Percentiles rank a stretch among this genome's conserved stretches.
Evolutionary conservation across 2,888 invertebrate species (phyloP).

Genomic region (Acleris cristana): DNA sequence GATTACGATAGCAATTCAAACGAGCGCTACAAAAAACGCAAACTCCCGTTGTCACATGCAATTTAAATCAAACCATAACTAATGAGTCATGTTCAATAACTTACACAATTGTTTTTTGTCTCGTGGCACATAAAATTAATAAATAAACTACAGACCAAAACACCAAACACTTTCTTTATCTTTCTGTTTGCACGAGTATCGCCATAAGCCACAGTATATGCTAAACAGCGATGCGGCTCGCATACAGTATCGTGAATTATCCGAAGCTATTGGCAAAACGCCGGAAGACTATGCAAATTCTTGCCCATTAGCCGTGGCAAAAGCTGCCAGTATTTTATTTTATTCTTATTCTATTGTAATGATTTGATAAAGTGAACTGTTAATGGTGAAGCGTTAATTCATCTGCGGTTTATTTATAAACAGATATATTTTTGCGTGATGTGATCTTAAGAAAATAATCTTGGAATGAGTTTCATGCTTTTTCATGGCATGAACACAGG

Average conservation of each 20-base stretch:
- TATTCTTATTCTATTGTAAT: conserved; percentile 6
- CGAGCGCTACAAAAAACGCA: too few relatives aligned
- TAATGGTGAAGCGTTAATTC: background rate
- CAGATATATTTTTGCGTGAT: too few relatives aligned
- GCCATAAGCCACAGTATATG: conserved; percentile 33
- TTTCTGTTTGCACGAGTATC: conserved; percentile 20
- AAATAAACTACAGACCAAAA: background rate
- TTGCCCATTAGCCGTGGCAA: conserved; percentile 24
- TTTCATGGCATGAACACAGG: too few relatives aligned
- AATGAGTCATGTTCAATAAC: too few relatives aligned
- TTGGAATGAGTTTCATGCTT: too few relatives aligned
- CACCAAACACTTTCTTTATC: conserved; percentile 14
- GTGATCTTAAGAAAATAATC: too few relatives aligned
- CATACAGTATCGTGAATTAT: conserved; percentile 35
- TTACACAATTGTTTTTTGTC: too few relatives aligned
- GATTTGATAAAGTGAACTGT: conserved; percentile 9
- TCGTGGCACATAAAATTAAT: too few relatives aligned
- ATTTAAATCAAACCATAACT: too few relatives aligned
- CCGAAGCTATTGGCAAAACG: conserved; percentile 25
- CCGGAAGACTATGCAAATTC: conserved; percentile 28
- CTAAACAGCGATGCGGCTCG: conserved; percentile 30
- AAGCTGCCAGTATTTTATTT: conserved; percentile 7
- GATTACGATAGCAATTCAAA: too few relatives aligned
- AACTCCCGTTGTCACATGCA: too few relatives aligned
- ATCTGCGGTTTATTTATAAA: too few relatives aligned